phyloP scores from a whole-genome alignment of 2,888 invertebrate species.

The Oscheius onirici region DNA sequence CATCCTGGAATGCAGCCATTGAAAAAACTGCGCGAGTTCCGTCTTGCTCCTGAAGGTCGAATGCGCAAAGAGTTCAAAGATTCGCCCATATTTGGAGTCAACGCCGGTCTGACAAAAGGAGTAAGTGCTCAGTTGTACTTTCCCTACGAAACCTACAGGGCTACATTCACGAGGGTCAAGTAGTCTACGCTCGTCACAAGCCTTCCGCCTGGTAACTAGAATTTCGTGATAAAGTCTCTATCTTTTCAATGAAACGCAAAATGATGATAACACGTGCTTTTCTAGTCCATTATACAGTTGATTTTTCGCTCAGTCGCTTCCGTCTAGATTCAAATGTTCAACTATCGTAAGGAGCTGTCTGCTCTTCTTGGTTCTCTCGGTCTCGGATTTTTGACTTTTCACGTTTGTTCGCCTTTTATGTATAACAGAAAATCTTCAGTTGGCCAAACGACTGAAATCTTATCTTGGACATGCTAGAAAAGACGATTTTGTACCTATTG shows the following conservation, averaged over 20 bases:
- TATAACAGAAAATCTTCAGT: background rate
- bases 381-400: conserved; percentile 40
- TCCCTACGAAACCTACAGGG: conserved; percentile 28
- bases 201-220: conserved; percentile 17
- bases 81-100: conserved; percentile 57
- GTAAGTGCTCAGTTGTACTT: background rate
- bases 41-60: conserved; percentile 53
- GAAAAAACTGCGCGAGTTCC: conserved; percentile 53
- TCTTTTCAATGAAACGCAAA: background rate
- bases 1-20: conserved; percentile 53
- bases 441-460: background rate
- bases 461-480: background rate
- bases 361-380: conserved; percentile 40
- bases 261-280: background rate
- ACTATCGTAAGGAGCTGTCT: conserved; percentile 27
- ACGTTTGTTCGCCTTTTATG: conserved; percentile 32
- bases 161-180: conserved; percentile 55
- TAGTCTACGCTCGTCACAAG: conserved; percentile 54
- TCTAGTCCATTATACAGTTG: background rate
- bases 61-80: conserved; percentile 49
- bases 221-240: background rate
- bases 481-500: conserved; percentile 41
- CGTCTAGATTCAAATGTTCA: background rate
- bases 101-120: conserved; percentile 47
- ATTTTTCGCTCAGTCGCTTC: background rate